Percentiles rank a stretch among this genome's conserved stretches.
phyloP scores from a whole-genome alignment of 2,113 vertebrate genomes.

The Eulacestoma nigropectus region DNA sequence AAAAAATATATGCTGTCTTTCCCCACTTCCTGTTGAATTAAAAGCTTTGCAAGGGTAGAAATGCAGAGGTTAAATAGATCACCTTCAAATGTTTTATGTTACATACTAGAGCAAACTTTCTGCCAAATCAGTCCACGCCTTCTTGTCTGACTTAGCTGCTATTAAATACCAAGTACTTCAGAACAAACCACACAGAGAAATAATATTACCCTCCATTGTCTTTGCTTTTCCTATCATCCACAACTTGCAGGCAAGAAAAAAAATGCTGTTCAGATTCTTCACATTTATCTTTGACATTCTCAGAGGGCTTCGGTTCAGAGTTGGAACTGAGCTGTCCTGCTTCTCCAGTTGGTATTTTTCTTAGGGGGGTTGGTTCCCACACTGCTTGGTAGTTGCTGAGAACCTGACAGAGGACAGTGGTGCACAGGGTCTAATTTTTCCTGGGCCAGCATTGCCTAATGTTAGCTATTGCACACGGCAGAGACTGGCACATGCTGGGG shows the following conservation, averaged over 20 bases:
- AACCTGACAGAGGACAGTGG: neutral
- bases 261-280: neutral
- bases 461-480: neutral
- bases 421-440: neutral
- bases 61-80: neutral
- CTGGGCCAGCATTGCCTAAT: neutral
- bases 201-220: neutral
- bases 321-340: neutral
- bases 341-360: neutral
- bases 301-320: neutral
- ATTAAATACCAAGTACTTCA: neutral
- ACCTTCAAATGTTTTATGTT: neutral
- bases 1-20: neutral
- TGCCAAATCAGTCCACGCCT: neutral
- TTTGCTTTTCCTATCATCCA: neutral
- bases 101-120: neutral
- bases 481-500: neutral
- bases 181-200: neutral
- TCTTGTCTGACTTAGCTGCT: neutral
- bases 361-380: neutral
- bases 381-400: neutral
- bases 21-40: neutral
- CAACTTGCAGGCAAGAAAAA: neutral
- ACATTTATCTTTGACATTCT: neutral
- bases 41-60: neutral